Evolutionary conservation across 1,140 invertebrate genomes (phyloP).

Genomic region (Holotrichia oblita): DNA sequence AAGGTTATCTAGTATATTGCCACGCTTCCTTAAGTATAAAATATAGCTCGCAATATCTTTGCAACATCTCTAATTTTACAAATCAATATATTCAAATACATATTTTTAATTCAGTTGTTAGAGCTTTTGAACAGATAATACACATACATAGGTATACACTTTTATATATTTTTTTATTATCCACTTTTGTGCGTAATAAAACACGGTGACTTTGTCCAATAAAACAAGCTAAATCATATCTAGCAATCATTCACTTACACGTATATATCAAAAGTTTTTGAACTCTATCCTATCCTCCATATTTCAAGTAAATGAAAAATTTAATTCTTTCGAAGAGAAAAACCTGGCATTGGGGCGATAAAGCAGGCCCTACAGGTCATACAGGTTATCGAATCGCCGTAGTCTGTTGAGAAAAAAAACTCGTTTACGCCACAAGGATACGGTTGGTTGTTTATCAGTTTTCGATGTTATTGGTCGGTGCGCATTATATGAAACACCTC

Average conservation of each 20-base stretch:
- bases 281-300: background rate
- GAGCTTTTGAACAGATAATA: too few species aligned
- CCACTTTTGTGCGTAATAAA: too few species aligned
- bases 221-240: background rate
- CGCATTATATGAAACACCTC: background rate
- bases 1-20: too few species aligned
- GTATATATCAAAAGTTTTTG: background rate
- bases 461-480: conserved; percentile 15
- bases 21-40: too few species aligned
- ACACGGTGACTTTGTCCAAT: background rate
- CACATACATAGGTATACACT: too few species aligned
- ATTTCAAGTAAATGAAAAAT: background rate
- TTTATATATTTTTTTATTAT: too few species aligned
- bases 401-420: background rate
- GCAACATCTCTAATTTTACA: too few species aligned
- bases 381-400: conserved; percentile 16
- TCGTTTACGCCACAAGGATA: background rate
- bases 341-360: conserved; percentile 4
- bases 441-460: conserved; percentile 11
- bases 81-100: too few species aligned
- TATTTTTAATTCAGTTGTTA: too few species aligned
- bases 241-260: background rate
- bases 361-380: conserved; percentile 12
- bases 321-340: background rate
- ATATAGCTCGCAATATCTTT: too few species aligned